These are phyloP conservation scores for Oxyura jamaicensis DNA, from an alignment of 2,113 vertebrate genomes.

Conservation along the genomic window DNA sequence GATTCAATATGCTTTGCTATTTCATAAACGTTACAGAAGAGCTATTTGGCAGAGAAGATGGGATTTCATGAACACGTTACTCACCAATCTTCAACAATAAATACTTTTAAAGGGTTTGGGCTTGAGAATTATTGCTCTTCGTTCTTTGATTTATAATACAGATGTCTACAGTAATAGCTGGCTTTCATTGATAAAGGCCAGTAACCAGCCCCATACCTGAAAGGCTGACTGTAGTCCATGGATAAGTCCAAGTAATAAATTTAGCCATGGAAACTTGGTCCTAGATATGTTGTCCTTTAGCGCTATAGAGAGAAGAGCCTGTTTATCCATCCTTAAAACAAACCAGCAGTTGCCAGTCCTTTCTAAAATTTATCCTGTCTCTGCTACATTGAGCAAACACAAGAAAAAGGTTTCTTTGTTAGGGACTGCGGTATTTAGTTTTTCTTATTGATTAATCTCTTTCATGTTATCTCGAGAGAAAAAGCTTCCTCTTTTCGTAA, in stretches of 20 bases:
- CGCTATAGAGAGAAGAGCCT: neutral
- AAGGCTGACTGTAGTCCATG: neutral
- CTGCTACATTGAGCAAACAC: neutral
- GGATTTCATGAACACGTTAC: neutral
- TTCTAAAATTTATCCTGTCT: neutral
- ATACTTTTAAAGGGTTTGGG: conserved; percentile 3
- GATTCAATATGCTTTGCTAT: neutral
- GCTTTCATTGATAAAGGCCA: neutral
- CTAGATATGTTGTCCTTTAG: neutral
- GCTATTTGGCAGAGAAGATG: neutral
- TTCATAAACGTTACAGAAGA: neutral
- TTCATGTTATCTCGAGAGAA: neutral
- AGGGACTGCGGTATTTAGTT: neutral
- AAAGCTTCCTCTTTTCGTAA: neutral
- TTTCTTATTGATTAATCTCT: neutral
- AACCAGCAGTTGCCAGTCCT: neutral
- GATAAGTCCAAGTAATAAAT: neutral
- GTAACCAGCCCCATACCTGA: neutral
- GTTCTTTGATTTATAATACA: neutral
- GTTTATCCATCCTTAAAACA: neutral
- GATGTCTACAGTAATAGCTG: neutral
- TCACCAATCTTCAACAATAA: neutral
- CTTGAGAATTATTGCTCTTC: neutral
- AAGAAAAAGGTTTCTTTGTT: neutral
- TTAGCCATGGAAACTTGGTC: neutral